phyloP scores from a whole-genome alignment of 2,113 vertebrate genomes.

The Centropus bengalensis region DNA sequence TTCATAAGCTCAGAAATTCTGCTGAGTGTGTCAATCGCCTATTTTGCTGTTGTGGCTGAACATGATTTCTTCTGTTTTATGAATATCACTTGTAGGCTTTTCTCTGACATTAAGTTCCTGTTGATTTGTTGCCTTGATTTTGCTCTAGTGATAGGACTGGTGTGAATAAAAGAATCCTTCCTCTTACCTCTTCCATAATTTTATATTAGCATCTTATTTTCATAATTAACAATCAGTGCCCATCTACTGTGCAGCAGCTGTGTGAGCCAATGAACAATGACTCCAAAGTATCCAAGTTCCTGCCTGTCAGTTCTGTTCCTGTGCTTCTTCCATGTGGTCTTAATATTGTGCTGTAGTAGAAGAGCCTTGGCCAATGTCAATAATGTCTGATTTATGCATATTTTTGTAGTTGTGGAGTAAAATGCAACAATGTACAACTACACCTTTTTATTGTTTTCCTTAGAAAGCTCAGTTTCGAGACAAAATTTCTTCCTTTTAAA shows the following conservation, averaged over 20 bases:
- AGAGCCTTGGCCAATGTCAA: not conserved
- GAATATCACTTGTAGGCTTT: not conserved
- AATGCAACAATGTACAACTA: not conserved
- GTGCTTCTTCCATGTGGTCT: not conserved
- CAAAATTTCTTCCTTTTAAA: not conserved
- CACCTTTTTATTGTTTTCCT: not conserved
- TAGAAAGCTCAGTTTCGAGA: not conserved
- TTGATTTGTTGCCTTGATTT: not conserved
- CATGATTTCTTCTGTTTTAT: not conserved
- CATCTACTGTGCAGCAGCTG: not conserved
- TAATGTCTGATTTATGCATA: not conserved
- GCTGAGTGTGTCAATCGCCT: not conserved
- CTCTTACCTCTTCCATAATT: not conserved
- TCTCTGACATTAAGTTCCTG: not conserved
- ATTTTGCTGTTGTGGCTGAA: not conserved
- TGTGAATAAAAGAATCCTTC: not conserved
- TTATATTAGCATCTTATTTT: not conserved
- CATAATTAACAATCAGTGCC: not conserved
- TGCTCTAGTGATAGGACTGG: not conserved
- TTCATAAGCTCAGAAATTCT: constrained; percentile 42
- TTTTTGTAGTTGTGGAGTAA: constrained; percentile 21
- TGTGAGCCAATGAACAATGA: not conserved
- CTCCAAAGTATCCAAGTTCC: not conserved
- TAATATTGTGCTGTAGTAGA: not conserved
- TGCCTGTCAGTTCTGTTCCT: not conserved